Percentiles rank a stretch among this genome's conserved stretches.
Conservation (phyloP, 2,888 invertebrate genomes). For the Dasysyrphus tricinctus region DNA sequence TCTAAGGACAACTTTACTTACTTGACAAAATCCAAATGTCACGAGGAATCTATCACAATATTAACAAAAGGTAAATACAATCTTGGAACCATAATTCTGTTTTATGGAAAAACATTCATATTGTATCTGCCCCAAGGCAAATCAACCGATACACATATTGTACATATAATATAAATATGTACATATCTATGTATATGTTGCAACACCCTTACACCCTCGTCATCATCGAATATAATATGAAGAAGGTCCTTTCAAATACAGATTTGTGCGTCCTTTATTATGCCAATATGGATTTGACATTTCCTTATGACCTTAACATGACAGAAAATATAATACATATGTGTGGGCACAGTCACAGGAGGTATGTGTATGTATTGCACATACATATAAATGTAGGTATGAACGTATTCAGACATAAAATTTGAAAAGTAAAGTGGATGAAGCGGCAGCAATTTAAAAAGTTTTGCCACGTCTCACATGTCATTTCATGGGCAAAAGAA, state of each 20-base stretch:
- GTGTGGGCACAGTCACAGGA: neutral
- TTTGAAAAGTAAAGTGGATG: constrained; percentile 2
- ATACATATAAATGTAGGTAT: neutral
- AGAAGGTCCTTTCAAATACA: constrained; percentile 17
- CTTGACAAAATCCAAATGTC: neutral
- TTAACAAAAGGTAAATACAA: neutral
- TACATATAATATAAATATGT: neutral
- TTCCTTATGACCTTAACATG: constrained; percentile 22
- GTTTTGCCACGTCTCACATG: constrained; percentile 8
- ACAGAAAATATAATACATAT: neutral
- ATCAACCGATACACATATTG: neutral
- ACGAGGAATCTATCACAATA: constrained; percentile 1
- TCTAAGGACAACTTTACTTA: neutral
- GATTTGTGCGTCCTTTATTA: constrained; percentile 27
- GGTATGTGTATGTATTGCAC: neutral
- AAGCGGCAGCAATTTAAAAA: constrained; percentile 11
- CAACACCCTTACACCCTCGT: constrained; percentile 14
- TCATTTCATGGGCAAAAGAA: constrained; percentile 34
- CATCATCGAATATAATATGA: neutral
- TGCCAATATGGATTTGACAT: constrained; percentile 31
- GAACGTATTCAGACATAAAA: neutral
- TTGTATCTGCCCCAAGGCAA: neutral
- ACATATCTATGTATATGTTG: neutral
- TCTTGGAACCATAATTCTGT: neutral
- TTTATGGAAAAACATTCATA: neutral